These are phyloP conservation scores for Hozukius guyotensis DNA, from an alignment of 2,797 vertebrate species.

Conservation along the genomic window DNA sequence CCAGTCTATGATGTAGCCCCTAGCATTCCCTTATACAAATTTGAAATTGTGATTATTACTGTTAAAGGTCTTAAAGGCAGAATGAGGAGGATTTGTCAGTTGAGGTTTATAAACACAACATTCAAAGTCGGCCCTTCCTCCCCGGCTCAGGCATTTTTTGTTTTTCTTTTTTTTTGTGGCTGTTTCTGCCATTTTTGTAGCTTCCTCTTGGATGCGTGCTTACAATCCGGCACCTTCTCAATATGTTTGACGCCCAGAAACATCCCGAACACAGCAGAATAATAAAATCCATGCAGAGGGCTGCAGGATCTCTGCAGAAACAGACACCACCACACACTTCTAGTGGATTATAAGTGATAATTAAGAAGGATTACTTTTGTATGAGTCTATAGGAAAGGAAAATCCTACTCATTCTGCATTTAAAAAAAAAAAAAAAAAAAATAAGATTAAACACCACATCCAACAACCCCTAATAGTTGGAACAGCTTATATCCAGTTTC, in stretches of 20 bases:
- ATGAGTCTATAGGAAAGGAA: too few relatives aligned
- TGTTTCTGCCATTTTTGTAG: not conserved
- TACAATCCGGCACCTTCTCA: not conserved
- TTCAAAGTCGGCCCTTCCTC: too few relatives aligned
- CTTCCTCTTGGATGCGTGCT: not conserved
- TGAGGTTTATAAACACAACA: too few relatives aligned
- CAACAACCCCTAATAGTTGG: too few relatives aligned
- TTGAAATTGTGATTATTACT: not conserved
- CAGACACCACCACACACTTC: not conserved
- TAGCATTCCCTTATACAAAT: not conserved
- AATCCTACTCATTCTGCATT: too few relatives aligned
- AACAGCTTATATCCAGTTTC: not conserved
- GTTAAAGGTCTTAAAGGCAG: not conserved
- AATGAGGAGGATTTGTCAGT: too few relatives aligned
- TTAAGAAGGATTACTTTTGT: not conserved
- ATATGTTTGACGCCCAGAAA: not conserved
- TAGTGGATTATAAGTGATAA: not conserved
- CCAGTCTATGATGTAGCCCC: too few relatives aligned
- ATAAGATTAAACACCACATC: not conserved
- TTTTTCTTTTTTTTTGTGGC: too few relatives aligned
- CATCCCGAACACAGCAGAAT: not conserved
- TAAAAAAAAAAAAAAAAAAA: not conserved
- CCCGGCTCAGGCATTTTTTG: too few relatives aligned
- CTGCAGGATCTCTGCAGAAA: not conserved
- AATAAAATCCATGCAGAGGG: not conserved